Evolutionary conservation across 2,797 vertebrate genomes (phyloP).

Genomic region (Spatula clypeata): DNA sequence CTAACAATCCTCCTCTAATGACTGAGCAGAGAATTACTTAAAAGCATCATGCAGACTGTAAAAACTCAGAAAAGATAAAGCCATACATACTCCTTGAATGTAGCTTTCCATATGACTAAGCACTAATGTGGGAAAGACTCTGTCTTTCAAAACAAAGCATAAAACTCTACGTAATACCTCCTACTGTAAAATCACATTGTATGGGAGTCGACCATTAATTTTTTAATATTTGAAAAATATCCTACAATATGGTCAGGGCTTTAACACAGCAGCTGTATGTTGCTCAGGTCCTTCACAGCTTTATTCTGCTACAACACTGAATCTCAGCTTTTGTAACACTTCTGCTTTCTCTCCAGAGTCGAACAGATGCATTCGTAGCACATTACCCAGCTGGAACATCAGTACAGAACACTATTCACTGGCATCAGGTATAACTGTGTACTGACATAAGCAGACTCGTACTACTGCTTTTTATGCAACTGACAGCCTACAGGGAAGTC

Average conservation of each 20-base stretch:
- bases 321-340: not conserved
- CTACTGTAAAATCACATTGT: not conserved
- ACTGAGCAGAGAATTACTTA: not conserved
- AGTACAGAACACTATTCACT: constrained; percentile 67
- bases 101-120: not conserved
- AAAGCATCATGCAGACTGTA: not conserved
- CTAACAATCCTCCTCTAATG: not conserved
- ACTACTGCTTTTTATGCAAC: not conserved
- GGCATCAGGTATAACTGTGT: constrained; percentile 72
- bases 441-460: not conserved
- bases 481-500: not conserved
- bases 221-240: not conserved
- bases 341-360: constrained; percentile 73
- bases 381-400: constrained; percentile 78
- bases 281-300: not conserved
- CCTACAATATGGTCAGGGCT: not conserved
- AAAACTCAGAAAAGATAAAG: not conserved
- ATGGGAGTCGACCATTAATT: not conserved
- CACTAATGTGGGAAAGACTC: not conserved
- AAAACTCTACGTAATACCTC: not conserved
- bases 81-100: fast-evolving
- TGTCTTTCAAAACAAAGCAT: not conserved
- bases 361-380: constrained; percentile 12
- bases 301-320: not conserved
- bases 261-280: not conserved